These are phyloP conservation scores for Lordiphosa andalusiaca DNA, from an alignment of 2,888 invertebrate genomes.

Conservation along the genomic window DNA sequence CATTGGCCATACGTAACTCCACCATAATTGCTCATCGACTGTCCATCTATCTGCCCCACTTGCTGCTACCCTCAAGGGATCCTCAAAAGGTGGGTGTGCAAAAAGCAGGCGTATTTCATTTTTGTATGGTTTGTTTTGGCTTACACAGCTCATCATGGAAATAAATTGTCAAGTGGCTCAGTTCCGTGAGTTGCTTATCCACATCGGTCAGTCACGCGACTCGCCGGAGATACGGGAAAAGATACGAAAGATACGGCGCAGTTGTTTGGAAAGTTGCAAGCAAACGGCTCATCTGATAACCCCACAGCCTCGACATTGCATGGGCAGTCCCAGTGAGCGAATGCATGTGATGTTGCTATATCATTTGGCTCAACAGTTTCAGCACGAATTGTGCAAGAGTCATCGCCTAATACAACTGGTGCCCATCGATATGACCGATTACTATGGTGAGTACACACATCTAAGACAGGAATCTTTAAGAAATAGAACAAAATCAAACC, in stretches of 20 bases:
- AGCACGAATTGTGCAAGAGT: slow-evolving; percentile 91
- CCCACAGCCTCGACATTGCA: slow-evolving; percentile 83
- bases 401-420: slow-evolving; percentile 90
- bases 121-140: slow-evolving; percentile 28
- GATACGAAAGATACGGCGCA: slow-evolving; percentile 89
- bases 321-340: slow-evolving; percentile 78
- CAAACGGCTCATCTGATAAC: slow-evolving; percentile 89
- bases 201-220: slow-evolving; percentile 91
- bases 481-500: too few relatives aligned
- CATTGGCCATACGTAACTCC: slow-evolving; percentile 77
- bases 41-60: slow-evolving; percentile 84
- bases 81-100: slow-evolving; percentile 83
- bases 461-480: too few relatives aligned
- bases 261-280: slow-evolving; percentile 92
- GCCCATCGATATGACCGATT: slow-evolving; percentile 94
- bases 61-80: slow-evolving; percentile 79
- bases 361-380: slow-evolving; percentile 91
- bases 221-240: slow-evolving; percentile 92
- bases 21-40: slow-evolving; percentile 84
- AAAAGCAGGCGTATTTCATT: too few relatives aligned
- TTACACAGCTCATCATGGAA: slow-evolving; percentile 92
- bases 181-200: slow-evolving; percentile 92
- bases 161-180: slow-evolving; percentile 93
- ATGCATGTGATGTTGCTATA: slow-evolving; percentile 90
- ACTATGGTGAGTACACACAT: slow-evolving; percentile 86